These are phyloP conservation scores for Scaptomyza polygonia DNA, from an alignment of 2,888 invertebrate species.

Conservation along the genomic window DNA sequence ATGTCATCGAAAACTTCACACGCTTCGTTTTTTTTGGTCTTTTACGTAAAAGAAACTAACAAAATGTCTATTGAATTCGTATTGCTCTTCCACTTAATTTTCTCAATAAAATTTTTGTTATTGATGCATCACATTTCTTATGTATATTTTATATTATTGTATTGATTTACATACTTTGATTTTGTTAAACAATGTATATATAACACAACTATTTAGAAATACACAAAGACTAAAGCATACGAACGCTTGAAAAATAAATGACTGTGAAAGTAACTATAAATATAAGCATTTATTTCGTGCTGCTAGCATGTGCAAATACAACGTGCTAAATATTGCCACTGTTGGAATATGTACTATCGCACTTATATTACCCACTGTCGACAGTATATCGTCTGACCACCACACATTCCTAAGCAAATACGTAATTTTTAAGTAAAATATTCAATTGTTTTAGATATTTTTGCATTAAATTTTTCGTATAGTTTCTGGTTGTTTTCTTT, in stretches of 20 bases:
- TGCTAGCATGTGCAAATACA: conserved; percentile 26
- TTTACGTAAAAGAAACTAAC: conserved; percentile 71
- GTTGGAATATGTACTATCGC: not conserved
- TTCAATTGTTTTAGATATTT: too few species aligned
- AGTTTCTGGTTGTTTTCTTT: not conserved
- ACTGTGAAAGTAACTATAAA: conserved; percentile 61
- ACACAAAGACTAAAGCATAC: conserved; percentile 58
- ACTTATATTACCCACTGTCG: not conserved
- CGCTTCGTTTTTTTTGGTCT: conserved; percentile 67
- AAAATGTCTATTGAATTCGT: conserved; percentile 49
- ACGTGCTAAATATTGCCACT: conserved; percentile 11
- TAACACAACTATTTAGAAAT: conserved; percentile 61
- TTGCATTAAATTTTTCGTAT: too few species aligned
- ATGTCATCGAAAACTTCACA: conserved; percentile 72
- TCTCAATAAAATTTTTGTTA: conserved; percentile 32
- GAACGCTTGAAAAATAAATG: conserved; percentile 57
- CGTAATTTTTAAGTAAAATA: too few species aligned
- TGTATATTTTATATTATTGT: conserved; percentile 39
- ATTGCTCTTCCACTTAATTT: conserved; percentile 55
- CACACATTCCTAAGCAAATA: not conserved
- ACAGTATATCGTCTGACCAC: conserved; percentile 12
- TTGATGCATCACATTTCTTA: conserved; percentile 48
- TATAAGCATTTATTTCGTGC: conserved; percentile 15
- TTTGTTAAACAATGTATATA: conserved; percentile 56
- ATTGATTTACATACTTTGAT: conserved; percentile 51